phyloP scores from a whole-genome alignment of 2,888 invertebrate genomes.

The Exephanes ischioxanthus region DNA sequence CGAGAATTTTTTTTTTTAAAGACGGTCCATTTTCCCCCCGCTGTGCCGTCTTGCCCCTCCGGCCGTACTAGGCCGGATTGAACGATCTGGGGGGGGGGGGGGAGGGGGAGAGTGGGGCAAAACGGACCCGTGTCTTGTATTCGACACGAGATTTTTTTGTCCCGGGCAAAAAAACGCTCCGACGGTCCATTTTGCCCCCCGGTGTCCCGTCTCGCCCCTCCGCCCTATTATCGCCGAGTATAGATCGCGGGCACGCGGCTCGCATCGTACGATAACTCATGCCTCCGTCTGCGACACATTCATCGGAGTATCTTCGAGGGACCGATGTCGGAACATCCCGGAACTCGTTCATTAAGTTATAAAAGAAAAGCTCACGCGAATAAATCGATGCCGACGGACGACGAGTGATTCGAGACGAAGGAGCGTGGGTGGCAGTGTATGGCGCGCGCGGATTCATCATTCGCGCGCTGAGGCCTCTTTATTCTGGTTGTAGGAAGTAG shows the following conservation, averaged over 20 bases:
- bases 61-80: too few relatives aligned
- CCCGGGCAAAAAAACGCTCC: too few relatives aligned
- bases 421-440: slow-evolving; percentile 28
- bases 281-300: background rate
- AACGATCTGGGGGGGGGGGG: too few relatives aligned
- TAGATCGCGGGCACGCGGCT: background rate
- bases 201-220: background rate
- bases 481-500: slow-evolving; percentile 43
- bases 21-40: background rate
- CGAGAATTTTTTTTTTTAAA: too few relatives aligned
- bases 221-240: too few relatives aligned
- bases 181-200: too few relatives aligned
- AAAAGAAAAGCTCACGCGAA: slow-evolving; percentile 30
- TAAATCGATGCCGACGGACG: slow-evolving; percentile 45
- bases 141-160: background rate
- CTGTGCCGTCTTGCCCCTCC: too few relatives aligned
- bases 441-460: slow-evolving; percentile 11
- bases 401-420: slow-evolving; percentile 22
- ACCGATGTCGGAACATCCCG: slow-evolving; percentile 4
- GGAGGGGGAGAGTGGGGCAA: too few relatives aligned
- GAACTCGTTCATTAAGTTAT: slow-evolving; percentile 24
- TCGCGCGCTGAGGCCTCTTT: slow-evolving; percentile 19
- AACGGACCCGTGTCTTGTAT: too few relatives aligned
- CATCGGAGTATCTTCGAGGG: background rate
- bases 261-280: background rate